Evolutionary conservation across 2,113 vertebrate species (phyloP).

Genomic region (Odobenus rosmarus): DNA sequence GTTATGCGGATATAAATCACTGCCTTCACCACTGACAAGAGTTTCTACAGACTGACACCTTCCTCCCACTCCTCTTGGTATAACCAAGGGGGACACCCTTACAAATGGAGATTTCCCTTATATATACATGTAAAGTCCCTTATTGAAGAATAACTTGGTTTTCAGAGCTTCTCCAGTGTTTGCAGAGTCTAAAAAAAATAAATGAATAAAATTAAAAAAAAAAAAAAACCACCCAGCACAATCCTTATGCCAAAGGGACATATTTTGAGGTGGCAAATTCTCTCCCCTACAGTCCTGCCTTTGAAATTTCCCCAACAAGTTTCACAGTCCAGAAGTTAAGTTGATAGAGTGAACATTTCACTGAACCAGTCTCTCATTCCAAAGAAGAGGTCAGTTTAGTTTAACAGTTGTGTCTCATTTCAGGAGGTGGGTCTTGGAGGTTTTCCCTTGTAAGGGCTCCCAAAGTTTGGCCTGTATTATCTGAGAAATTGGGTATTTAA

Average conservation of each 20-base stretch:
- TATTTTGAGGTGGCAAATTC: not conserved
- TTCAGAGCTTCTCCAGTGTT: not conserved
- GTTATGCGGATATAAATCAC: not conserved
- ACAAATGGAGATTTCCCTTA: not conserved
- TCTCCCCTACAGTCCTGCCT: not conserved
- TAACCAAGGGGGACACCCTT: not conserved
- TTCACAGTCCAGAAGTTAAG: not conserved
- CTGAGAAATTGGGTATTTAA: not conserved
- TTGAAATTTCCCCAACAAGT: not conserved
- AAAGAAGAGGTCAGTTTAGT: not conserved
- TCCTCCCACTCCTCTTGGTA: not conserved
- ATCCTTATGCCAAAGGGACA: not conserved
- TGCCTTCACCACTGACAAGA: not conserved
- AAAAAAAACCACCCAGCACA: not conserved
- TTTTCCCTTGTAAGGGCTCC: not conserved
- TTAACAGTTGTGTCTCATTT: not conserved
- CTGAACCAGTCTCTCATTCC: not conserved
- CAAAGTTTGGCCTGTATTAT: not conserved
- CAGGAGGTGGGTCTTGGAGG: not conserved
- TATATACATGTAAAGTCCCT: not conserved
- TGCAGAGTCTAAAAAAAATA: not conserved
- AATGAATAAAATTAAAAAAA: not conserved
- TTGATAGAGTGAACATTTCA: not conserved
- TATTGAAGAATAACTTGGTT: not conserved
- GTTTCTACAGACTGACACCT: not conserved